These are phyloP conservation scores for Morpho helenor DNA, from an alignment of 2,888 invertebrate genomes.

Conservation along the genomic window DNA sequence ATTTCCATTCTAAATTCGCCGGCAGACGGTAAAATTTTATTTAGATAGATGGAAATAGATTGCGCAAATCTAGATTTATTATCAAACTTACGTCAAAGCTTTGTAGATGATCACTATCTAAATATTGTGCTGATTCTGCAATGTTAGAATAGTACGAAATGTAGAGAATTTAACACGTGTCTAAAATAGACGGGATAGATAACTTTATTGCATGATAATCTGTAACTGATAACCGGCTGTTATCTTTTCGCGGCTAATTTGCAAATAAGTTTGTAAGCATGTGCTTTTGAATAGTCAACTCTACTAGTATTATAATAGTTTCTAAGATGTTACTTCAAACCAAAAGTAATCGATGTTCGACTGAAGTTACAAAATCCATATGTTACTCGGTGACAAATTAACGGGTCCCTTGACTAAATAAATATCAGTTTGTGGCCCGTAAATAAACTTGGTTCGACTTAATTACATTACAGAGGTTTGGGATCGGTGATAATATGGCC, in stretches of 20 bases:
- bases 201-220: no score
- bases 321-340: no score
- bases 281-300: no score
- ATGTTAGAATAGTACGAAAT: no score
- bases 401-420: background rate
- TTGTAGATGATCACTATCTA: background rate
- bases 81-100: constrained; percentile 3
- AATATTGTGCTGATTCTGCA: no score
- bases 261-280: no score
- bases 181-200: no score
- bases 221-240: no score
- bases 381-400: background rate
- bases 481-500: background rate
- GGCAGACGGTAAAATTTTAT: constrained; percentile 1
- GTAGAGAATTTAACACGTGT: no score
- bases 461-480: background rate
- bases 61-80: constrained; percentile 1
- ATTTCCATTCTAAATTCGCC: background rate
- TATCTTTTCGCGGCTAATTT: no score
- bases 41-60: background rate
- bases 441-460: background rate
- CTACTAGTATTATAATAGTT: no score
- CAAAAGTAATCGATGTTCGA: background rate
- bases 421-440: background rate
- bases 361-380: background rate